Evolutionary conservation across 2,113 vertebrate species (phyloP).

Genomic region (Ranitomeya imitator): DNA sequence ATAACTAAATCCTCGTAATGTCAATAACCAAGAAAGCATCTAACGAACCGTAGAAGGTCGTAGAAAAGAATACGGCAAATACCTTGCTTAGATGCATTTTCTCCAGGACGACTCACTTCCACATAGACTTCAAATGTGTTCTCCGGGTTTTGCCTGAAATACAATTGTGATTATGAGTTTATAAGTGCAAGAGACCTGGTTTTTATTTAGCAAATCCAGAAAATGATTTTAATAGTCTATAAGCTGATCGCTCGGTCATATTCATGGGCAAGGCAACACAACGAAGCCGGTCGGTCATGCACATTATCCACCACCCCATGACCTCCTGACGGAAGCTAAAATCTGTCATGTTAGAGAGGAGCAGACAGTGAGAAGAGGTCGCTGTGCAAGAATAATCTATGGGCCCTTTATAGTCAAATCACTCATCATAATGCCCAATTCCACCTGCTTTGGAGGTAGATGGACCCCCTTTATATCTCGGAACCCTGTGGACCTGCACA

Average conservation of each 20-base stretch:
- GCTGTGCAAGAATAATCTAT: too few species aligned
- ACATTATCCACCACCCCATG: neutral
- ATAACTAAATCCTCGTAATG: constrained; percentile 38
- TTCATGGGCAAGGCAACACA: neutral
- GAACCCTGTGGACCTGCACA: too few species aligned
- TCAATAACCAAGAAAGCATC: neutral
- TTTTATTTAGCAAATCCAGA: neutral
- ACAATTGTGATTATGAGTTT: neutral
- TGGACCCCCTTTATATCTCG: too few species aligned
- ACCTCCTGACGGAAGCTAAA: neutral
- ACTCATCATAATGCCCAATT: too few species aligned
- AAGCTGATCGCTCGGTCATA: neutral
- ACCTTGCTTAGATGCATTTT: constrained; percentile 78
- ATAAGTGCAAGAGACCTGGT: neutral
- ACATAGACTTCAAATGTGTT: constrained; percentile 92
- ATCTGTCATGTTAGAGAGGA: neutral
- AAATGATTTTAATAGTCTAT: neutral
- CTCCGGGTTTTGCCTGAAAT: constrained; percentile 89
- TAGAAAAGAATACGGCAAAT: constrained; percentile 48
- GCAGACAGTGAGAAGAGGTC: too few species aligned
- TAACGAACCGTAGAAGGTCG: neutral
- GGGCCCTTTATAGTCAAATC: too few species aligned
- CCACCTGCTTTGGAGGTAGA: too few species aligned
- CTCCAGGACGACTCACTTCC: constrained; percentile 82
- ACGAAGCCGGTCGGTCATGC: neutral